A percentile compares a stretch with the other conserved stretches of the same genome.
These are phyloP conservation scores for Papilio protenor DNA, from an alignment of 2,888 invertebrate species.

Conservation along the genomic window DNA sequence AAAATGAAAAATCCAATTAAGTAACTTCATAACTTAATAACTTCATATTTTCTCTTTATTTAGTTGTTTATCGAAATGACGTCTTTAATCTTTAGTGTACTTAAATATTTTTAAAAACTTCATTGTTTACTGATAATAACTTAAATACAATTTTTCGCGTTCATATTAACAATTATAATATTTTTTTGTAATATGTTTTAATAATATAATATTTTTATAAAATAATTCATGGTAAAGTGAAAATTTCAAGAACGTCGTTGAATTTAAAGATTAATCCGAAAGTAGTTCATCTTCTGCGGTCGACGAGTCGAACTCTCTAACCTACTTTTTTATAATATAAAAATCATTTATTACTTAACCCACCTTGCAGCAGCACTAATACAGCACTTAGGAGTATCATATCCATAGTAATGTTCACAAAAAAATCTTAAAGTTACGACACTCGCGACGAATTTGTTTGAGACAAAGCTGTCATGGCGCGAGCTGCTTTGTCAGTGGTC, in stretches of 20 bases:
- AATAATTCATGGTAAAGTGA: slow-evolving; percentile 41
- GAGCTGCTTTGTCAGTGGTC: slow-evolving; percentile 56
- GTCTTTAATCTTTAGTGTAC: no score
- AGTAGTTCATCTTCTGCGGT: slow-evolving; percentile 54
- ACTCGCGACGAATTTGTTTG: slow-evolving; percentile 67
- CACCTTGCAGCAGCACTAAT: slow-evolving; percentile 65
- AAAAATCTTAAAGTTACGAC: slow-evolving; percentile 57
- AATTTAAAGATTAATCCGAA: slow-evolving; percentile 53
- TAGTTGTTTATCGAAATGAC: no score
- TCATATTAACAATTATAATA: neutral
- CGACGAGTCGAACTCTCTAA: slow-evolving; percentile 45
- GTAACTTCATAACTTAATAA: no score
- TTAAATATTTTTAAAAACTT: no score
- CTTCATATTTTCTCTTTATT: no score
- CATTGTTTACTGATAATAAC: neutral
- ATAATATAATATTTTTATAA: neutral
- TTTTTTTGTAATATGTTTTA: neutral
- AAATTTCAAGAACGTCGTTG: slow-evolving; percentile 46
- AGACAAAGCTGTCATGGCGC: slow-evolving; percentile 65
- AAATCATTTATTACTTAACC: slow-evolving; percentile 44
- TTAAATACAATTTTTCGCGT: neutral
- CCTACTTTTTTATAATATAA: slow-evolving; percentile 45
- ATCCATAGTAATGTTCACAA: slow-evolving; percentile 73
- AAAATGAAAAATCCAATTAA: no score
- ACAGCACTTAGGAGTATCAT: slow-evolving; percentile 63